A percentile compares a stretch with the other conserved stretches of the same genome.
phyloP scores from a whole-genome alignment of 2,797 vertebrate species.

The Darevskia mixta region DNA sequence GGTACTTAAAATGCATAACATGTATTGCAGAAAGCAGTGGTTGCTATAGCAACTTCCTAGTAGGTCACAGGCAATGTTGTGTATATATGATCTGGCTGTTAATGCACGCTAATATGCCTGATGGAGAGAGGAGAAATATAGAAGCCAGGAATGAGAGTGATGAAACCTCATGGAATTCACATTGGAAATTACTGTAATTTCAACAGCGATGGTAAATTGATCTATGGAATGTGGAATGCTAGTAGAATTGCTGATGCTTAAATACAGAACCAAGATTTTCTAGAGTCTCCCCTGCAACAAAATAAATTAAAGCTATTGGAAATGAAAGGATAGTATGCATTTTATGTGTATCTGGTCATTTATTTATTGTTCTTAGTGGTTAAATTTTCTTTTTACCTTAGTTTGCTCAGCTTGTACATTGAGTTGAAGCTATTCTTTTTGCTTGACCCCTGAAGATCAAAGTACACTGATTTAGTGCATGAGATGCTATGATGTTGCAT shows the following conservation, averaged over 20 bases:
- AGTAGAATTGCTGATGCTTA: neutral
- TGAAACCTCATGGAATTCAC: constrained; percentile 67
- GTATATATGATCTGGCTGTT: constrained; percentile 93
- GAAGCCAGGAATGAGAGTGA: constrained; percentile 64
- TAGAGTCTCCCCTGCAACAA: neutral
- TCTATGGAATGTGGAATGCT: neutral
- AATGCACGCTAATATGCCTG: constrained; percentile 85
- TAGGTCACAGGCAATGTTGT: constrained; percentile 92
- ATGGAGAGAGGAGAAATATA: constrained; percentile 81
- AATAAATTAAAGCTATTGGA: neutral
- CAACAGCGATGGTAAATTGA: neutral
- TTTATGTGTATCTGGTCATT: neutral
- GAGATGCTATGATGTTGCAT: neutral
- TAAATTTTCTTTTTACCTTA: neutral
- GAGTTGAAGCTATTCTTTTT: neutral
- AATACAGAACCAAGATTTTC: neutral
- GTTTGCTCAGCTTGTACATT: neutral
- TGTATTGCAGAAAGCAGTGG: constrained; percentile 92
- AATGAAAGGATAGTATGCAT: neutral
- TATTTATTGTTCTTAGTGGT: neutral
- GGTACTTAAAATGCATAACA: constrained; percentile 99
- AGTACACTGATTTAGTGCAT: neutral
- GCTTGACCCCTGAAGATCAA: neutral
- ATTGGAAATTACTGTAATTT: constrained; percentile 46
- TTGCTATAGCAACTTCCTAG: constrained; percentile 89